phyloP scores from a whole-genome alignment of 2,797 vertebrate species.

The Oceanodroma leucorhoa region DNA sequence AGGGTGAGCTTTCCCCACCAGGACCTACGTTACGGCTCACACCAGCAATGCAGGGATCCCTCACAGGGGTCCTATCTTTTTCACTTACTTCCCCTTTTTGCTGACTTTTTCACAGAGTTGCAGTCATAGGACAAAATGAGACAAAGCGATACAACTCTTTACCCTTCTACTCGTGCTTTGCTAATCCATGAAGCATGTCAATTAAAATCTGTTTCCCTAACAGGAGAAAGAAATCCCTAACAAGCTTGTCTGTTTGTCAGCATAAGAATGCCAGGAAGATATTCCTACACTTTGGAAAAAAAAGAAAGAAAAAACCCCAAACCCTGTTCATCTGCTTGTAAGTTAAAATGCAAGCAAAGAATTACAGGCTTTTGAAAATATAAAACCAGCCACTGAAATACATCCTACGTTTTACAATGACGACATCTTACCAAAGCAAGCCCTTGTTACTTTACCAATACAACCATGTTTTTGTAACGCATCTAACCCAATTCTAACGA shows the following conservation, averaged over 20 bases:
- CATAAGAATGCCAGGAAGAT: not conserved
- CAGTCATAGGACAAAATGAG: not conserved
- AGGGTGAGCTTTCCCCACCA: not conserved
- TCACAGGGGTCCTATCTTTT: not conserved
- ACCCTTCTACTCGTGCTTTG: not conserved
- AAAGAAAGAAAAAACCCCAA: rapidly evolving
- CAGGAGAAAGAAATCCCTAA: not conserved
- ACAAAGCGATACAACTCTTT: rapidly evolving
- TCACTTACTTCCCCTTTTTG: not conserved
- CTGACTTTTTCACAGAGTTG: not conserved
- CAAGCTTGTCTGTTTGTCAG: not conserved
- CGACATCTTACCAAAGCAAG: not conserved
- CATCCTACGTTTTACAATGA: not conserved
- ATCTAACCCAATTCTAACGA: not conserved
- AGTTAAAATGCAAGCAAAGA: not conserved
- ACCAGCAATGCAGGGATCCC: not conserved
- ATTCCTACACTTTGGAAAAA: not conserved
- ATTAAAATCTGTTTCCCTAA: not conserved
- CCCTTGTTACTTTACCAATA: not conserved
- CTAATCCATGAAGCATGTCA: not conserved
- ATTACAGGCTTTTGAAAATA: not conserved
- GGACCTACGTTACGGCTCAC: rapidly evolving
- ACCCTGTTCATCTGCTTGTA: not conserved
- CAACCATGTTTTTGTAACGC: not conserved
- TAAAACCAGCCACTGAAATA: not conserved